Conservation (phyloP, 2,797 vertebrate species). For the Tachyglossus aculeatus region DNA sequence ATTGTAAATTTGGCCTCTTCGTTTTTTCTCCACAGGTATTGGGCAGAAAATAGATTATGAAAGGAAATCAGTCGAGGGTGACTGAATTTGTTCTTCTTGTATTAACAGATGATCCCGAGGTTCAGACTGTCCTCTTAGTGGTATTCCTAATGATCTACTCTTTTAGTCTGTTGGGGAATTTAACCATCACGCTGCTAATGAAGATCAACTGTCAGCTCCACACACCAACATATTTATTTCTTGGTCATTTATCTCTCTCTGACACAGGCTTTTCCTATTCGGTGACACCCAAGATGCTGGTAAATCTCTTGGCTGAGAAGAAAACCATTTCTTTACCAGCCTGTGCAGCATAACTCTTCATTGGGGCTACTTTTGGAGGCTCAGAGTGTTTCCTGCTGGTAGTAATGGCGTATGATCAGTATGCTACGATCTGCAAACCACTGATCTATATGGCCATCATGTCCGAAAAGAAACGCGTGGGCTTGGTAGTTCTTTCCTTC, state of each 20-base stretch:
- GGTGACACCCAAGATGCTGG: conserved; percentile 39
- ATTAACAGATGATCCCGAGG: conserved; percentile 25
- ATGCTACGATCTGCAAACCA: conserved; percentile 46
- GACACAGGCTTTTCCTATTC: conserved; percentile 50
- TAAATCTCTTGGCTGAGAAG: conserved; percentile 34
- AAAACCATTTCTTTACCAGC: conserved; percentile 40
- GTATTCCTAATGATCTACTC: conserved; percentile 51
- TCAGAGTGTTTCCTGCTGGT: conserved; percentile 41
- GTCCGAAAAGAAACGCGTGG: neutral
- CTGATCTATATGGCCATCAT: conserved; percentile 26
- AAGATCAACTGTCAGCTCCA: conserved; percentile 19
- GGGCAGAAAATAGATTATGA: conserved; percentile 7
- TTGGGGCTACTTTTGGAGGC: conserved; percentile 27
- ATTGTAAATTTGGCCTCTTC: too few species aligned
- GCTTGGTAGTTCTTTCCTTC: conserved; percentile 26
- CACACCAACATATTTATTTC: conserved; percentile 46
- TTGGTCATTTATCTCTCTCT: conserved; percentile 36
- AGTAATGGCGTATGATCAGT: conserved; percentile 39
- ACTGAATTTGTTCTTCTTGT: conserved; percentile 49
- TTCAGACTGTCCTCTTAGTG: conserved; percentile 39
- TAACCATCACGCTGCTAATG: conserved; percentile 40
- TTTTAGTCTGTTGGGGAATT: conserved; percentile 47
- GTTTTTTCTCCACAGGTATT: too few species aligned
- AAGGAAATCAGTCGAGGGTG: conserved; percentile 31
- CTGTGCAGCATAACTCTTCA: conserved; percentile 20